phyloP scores from a whole-genome alignment of 2,888 invertebrate species.

The Linyphia triangularis region DNA sequence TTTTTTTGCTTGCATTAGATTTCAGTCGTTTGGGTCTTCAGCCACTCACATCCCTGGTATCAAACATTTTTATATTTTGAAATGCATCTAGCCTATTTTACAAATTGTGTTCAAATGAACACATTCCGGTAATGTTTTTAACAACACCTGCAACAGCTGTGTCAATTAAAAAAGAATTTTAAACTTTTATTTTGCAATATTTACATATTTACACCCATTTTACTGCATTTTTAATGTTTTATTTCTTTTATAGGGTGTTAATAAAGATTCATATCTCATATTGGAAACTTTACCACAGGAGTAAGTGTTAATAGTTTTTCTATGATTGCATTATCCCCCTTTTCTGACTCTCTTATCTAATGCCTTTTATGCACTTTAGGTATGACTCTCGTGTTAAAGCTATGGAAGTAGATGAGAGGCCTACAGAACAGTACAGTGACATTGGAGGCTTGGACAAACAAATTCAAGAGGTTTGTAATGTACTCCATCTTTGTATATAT shows the following conservation, averaged over 20 bases:
- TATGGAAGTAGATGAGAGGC: conserved; percentile 99
- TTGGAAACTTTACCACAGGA: conserved; percentile 97
- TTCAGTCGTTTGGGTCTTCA: no score
- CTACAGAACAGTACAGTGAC: conserved; percentile 99
- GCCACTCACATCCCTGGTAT: no score
- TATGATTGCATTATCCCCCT: no score
- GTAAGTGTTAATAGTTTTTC: conserved; percentile 82
- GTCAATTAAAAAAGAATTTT: no score
- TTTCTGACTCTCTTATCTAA: no score
- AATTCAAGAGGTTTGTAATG: conserved; percentile 85
- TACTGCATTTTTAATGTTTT: neutral
- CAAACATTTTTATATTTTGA: no score
- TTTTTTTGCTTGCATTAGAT: no score
- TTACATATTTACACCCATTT: neutral
- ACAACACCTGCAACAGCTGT: no score
- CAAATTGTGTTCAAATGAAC: no score
- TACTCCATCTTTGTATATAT: no score
- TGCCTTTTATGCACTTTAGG: conserved; percentile 76
- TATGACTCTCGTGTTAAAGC: conserved; percentile 98
- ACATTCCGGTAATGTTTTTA: no score
- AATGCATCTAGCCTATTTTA: no score
- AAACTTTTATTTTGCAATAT: neutral
- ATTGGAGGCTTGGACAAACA: conserved; percentile 99
- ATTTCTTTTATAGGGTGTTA: conserved; percentile 87
- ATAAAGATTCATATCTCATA: conserved; percentile 96